Conservation (phyloP, 1,140 invertebrate genomes). For the Sinella curviseta region DNA sequence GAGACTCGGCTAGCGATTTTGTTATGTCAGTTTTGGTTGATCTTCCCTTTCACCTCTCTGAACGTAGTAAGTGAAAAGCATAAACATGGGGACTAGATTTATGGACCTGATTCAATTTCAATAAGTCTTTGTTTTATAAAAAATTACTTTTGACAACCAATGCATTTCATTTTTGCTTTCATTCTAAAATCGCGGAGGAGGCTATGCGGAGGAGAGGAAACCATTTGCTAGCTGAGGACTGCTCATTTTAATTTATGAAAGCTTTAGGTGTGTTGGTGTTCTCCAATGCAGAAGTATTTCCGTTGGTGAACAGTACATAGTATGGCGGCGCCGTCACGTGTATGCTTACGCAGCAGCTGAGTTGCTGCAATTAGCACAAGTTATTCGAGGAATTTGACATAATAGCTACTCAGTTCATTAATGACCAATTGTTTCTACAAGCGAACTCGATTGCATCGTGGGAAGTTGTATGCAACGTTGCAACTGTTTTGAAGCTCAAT, state of each 20-base stretch:
- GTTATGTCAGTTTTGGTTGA: neutral
- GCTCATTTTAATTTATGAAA: neutral
- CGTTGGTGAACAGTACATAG: too few species aligned
- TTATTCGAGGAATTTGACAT: too few species aligned
- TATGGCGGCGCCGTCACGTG: too few species aligned
- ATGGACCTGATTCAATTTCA: too few species aligned
- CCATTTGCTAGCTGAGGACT: slow-evolving; percentile 1
- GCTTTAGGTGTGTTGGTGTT: neutral
- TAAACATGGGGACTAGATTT: too few species aligned
- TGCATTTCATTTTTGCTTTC: slow-evolving; percentile 6
- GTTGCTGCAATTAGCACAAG: too few species aligned
- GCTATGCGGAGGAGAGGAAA: neutral
- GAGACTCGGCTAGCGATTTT: neutral
- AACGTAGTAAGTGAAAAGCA: too few species aligned
- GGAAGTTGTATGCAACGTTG: too few species aligned
- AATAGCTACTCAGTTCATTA: too few species aligned
- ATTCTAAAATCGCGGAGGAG: neutral
- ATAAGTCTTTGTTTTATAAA: neutral
- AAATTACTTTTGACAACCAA: neutral
- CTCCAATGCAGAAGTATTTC: neutral
- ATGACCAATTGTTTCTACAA: too few species aligned
- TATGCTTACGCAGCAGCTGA: too few species aligned
- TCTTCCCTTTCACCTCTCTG: neutral
- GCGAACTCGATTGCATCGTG: slow-evolving; percentile 1
- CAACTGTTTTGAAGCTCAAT: neutral